Percentiles rank a stretch among this genome's conserved stretches.
Evolutionary conservation across 2,113 vertebrate species (phyloP).

Genomic region (Coptodon rendalli): DNA sequence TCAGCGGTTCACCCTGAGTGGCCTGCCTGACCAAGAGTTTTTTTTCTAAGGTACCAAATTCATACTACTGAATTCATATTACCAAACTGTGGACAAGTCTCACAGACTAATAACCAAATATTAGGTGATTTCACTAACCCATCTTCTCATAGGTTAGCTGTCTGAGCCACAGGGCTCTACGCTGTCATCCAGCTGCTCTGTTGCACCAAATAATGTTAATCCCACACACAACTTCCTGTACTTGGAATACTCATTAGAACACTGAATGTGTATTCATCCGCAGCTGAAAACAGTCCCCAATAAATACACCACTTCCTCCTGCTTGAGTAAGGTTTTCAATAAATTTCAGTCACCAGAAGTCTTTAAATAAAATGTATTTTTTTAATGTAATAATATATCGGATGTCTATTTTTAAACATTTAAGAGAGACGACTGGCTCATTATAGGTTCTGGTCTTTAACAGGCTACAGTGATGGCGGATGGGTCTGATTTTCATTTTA

Average conservation of each 20-base stretch:
- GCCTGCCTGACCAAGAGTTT: not conserved
- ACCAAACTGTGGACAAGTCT: not conserved
- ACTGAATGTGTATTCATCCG: not conserved
- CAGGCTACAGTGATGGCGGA: not conserved
- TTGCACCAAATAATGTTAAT: not conserved
- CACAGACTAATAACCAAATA: not conserved
- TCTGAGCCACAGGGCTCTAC: not conserved
- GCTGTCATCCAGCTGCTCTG: not conserved
- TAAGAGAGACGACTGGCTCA: not conserved
- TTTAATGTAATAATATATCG: not conserved
- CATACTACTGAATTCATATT: not conserved
- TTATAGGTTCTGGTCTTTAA: not conserved
- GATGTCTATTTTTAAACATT: not conserved
- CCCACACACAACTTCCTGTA: not conserved
- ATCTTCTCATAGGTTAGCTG: not conserved
- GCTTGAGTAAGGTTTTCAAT: not conserved
- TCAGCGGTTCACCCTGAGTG: not conserved
- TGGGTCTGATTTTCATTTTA: conserved; percentile 17
- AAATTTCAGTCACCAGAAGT: not conserved
- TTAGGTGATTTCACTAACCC: not conserved
- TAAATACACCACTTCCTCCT: not conserved
- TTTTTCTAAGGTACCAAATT: not conserved
- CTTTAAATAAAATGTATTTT: not conserved
- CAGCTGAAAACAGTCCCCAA: not conserved
- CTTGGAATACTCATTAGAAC: not conserved